Conservation (phyloP, 2,113 vertebrate species). For the Jaculus jaculus region DNA sequence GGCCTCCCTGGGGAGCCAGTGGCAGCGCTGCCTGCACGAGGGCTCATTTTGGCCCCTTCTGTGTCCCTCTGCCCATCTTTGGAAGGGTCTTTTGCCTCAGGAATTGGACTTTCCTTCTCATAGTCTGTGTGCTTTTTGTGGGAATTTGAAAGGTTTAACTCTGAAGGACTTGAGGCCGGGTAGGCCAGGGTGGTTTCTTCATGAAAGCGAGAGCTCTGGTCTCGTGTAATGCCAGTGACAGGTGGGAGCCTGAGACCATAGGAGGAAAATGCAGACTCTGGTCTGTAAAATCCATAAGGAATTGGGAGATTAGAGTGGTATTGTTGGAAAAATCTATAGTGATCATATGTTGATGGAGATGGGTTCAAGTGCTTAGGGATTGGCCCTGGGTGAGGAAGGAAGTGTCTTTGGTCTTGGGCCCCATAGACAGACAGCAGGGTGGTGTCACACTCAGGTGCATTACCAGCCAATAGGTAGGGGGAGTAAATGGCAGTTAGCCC, state of each 20-base stretch:
- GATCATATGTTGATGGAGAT: slow-evolving; percentile 84
- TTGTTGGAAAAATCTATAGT: slow-evolving; percentile 89
- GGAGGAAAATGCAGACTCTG: slow-evolving; percentile 84
- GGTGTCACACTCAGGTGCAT: slow-evolving; percentile 80
- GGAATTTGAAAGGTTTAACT: slow-evolving; percentile 78
- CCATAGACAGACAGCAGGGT: slow-evolving; percentile 85
- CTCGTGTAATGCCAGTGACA: slow-evolving; percentile 83
- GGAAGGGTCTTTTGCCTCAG: slow-evolving; percentile 79
- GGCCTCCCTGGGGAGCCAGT: slow-evolving; percentile 95
- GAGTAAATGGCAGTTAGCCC: slow-evolving; percentile 87
- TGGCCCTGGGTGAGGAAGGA: slow-evolving; percentile 88
- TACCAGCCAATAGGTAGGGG: slow-evolving; percentile 87
- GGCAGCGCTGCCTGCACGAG: slow-evolving; percentile 91
- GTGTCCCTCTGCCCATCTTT: slow-evolving; percentile 85
- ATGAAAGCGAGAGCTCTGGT: slow-evolving; percentile 83
- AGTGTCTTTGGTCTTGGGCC: slow-evolving; percentile 89
- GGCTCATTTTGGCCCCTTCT: slow-evolving; percentile 91
- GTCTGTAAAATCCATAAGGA: slow-evolving; percentile 89
- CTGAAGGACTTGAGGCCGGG: slow-evolving; percentile 82
- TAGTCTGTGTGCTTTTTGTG: slow-evolving; percentile 80
- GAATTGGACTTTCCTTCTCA: slow-evolving; percentile 80
- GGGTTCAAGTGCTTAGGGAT: slow-evolving; percentile 84
- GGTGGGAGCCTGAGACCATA: slow-evolving; percentile 83
- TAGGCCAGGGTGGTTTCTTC: slow-evolving; percentile 85
- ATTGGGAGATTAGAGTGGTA: slow-evolving; percentile 86